Evolutionary conservation across 2,888 invertebrate genomes (phyloP).

Genomic region (Amiota mariae): DNA sequence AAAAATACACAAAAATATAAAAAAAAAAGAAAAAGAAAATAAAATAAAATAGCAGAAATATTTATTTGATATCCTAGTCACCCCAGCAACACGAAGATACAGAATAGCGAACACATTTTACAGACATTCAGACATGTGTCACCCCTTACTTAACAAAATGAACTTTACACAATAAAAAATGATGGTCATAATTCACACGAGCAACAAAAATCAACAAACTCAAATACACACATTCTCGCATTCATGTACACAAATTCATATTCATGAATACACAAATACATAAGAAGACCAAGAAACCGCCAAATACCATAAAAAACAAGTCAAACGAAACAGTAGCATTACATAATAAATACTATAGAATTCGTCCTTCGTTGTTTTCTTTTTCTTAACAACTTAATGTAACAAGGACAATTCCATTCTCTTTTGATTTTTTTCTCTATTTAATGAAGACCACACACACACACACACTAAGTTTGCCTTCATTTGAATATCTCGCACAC

Average conservation of each 20-base stretch:
- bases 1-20: neutral
- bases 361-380: neutral
- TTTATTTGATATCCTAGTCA: neutral
- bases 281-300: too few species aligned
- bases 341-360: too few species aligned
- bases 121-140: neutral
- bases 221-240: neutral
- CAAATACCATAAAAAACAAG: too few species aligned
- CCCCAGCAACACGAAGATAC: neutral
- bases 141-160: constrained; percentile 18
- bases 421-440: too few species aligned
- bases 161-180: constrained; percentile 9
- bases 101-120: neutral
- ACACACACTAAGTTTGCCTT: neutral
- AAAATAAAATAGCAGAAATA: neutral
- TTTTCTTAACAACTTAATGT: constrained; percentile 16
- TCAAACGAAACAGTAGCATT: too few species aligned
- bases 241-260: too few species aligned
- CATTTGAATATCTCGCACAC: constrained; percentile 14
- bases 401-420: neutral
- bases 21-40: constrained; percentile 2
- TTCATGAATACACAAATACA: too few species aligned
- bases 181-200: constrained; percentile 1
- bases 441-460: too few species aligned
- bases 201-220: constrained; percentile 28